A percentile compares a stretch with the other conserved stretches of the same genome.
phyloP scores from a whole-genome alignment of 2,797 vertebrate genomes.

The Chelon auratus region DNA sequence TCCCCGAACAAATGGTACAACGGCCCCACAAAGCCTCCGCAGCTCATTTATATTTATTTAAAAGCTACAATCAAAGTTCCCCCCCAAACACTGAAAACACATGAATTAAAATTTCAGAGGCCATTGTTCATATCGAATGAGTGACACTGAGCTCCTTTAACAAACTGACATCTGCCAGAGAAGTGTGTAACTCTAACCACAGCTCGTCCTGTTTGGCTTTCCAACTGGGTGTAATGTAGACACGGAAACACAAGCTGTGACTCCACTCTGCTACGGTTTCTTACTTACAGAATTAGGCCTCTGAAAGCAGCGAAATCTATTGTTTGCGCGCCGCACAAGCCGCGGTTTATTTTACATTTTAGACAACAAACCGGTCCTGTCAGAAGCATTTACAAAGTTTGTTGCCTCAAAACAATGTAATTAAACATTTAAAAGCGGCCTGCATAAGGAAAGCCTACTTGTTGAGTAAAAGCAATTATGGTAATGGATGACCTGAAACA shows the following conservation, averaged over 20 bases:
- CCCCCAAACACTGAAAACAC: constrained; percentile 62
- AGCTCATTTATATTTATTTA: constrained; percentile 63
- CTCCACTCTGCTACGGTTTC: constrained; percentile 59
- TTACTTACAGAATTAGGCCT: constrained; percentile 75
- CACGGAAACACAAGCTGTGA: constrained; percentile 80
- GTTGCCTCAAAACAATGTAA: constrained; percentile 82
- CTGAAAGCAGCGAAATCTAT: constrained; percentile 61
- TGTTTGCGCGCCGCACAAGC: constrained; percentile 63
- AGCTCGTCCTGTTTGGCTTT: constrained; percentile 75
- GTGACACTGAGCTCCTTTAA: constrained; percentile 77
- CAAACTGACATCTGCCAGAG: constrained; percentile 80
- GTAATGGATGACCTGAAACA: constrained; percentile 87
- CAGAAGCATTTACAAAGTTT: constrained; percentile 77
- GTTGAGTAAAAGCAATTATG: constrained; percentile 87
- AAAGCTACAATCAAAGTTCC: constrained; percentile 69
- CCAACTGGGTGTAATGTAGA: constrained; percentile 83
- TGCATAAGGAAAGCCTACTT: constrained; percentile 83
- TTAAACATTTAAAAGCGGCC: constrained; percentile 86
- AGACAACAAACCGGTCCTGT: constrained; percentile 62
- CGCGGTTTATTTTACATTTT: constrained; percentile 74
- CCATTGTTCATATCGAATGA: constrained; percentile 75
- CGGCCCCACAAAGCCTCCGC: constrained; percentile 44
- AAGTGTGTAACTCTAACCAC: constrained; percentile 85
- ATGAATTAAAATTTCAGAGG: constrained; percentile 73
- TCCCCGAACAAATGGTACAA: constrained; percentile 41